A percentile compares a stretch with the other conserved stretches of the same genome.
Evolutionary conservation across 2,888 invertebrate genomes (phyloP).

Genomic region (Troilus luridus): DNA sequence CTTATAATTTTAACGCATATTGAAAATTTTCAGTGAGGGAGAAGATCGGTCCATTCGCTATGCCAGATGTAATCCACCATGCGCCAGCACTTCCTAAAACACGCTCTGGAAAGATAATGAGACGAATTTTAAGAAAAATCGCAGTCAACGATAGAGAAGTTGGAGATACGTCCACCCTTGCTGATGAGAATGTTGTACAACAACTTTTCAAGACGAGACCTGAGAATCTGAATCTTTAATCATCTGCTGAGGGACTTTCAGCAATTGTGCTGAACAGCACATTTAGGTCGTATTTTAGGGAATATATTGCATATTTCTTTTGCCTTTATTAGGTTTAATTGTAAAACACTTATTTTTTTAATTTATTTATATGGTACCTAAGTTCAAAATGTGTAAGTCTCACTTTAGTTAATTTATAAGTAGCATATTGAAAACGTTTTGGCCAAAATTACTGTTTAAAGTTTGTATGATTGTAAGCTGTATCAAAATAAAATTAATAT

Average conservation of each 20-base stretch:
- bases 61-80: constrained; percentile 94
- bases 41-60: constrained; percentile 95
- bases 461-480: neutral
- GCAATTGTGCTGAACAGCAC: neutral
- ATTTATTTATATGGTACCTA: neutral
- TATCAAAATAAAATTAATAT: neutral
- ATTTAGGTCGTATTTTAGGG: constrained; percentile 20
- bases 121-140: constrained; percentile 93
- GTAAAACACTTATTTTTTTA: neutral
- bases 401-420: constrained; percentile 8
- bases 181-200: constrained; percentile 91
- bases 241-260: neutral
- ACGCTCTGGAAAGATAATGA: constrained; percentile 98
- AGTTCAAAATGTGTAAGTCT: neutral
- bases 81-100: constrained; percentile 97
- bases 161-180: constrained; percentile 94
- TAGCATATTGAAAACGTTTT: neutral
- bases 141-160: constrained; percentile 90
- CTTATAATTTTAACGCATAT: neutral
- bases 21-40: constrained; percentile 78
- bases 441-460: constrained; percentile 22
- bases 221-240: constrained; percentile 61
- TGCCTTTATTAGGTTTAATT: constrained; percentile 33
- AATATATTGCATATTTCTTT: neutral
- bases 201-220: constrained; percentile 83